Base-by-base conservation (phyloP, 2,888 invertebrate species). In the Xylota sylvarum region DNA sequence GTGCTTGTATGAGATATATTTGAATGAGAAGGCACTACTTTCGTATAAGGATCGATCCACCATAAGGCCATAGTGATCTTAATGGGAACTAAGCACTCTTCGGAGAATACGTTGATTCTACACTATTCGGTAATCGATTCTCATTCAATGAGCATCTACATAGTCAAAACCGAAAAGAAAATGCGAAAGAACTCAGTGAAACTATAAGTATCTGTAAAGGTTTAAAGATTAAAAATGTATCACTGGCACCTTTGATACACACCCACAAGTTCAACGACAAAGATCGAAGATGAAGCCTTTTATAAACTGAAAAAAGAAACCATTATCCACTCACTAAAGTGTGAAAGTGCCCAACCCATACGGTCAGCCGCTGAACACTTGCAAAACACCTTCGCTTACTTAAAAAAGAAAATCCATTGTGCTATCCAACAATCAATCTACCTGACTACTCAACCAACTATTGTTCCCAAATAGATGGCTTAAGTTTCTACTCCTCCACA, bases 281-380 rank as follows among this genome's bases (percentile, higher is more conserved):
- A 43, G 17, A 64, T n/a, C 30, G 23, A 67, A 6, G 67, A 23
- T 12, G 23, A 27, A 40, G 12, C 37, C 35, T 56, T 46, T 30
- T 27, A 43, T 23, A 27, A 5, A 5, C 9, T 14, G 5, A 14
- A 46, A 46, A 48, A 19, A 58, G 40, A 32, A 32, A 32, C 7
- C 30, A 58, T 40, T 32, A 27, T 30, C 69, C 55, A 43, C 43
- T 46, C 10, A 43, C 27, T 9, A 37, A 43, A 30, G 73, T 73
- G 62, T 73, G 60, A 62, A 62, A 74, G 64, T 79, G 46, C 17
- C 72, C 56, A 27, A 30, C 62, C 70, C 62, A 40, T 64, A 35
- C n/a, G 50, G 55, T 56, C 65, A 40, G 4, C 9, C n/a, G n/a
- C 32, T 12, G 9, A 43, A 74, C 80, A 62, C 58, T 74, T 60